Evolutionary conservation across 2,797 vertebrate species (phyloP), one percentile per base, ranked within the genome.

Genomic region (Gymnopithys bicolor): DNA sequence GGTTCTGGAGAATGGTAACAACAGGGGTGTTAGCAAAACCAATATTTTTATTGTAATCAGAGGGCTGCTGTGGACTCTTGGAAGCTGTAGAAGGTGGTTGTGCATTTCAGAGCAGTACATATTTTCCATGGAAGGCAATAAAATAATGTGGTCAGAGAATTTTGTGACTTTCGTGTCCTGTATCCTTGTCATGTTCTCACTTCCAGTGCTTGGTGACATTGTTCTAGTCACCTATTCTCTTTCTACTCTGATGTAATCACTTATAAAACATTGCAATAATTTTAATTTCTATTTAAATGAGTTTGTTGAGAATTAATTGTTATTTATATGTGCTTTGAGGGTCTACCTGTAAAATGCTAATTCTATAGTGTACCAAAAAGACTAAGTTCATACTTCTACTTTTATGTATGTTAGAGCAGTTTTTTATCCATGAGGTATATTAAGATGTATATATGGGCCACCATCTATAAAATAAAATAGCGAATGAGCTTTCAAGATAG

Each of bases 341-440:
- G 88, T 68, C 21, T 73, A 56, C 19, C 10, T 51, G 33, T 28
- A 78, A 60, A 64, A 46, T 70, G 8, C 0, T 49, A 49, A 32
- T 25, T 37, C 8, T 35, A 46, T 60, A 53, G 2, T 24, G 11
- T 66, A 30, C 15, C 80, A 77, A 35, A 30, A 82, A 51, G 3
- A 52, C 10, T 16, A 66, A 81, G 71, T 60, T 37, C 3, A 39
- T 48, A 30, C 24, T 52, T 23, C 2, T 80, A 35, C 23, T 73
- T 68, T 56, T 30, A 37, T 17, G 8, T 62, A 35, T 91, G 28
- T 46, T 62, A 48, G 93, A 91, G 86, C 23, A 74, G 10, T 46
- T 66, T 77, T 15, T 83, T 70, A 83, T 76, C 85, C 66, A 86
- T 81, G 80, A 84, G 75, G 35, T 92, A 87, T 96, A 94, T 60